These are phyloP conservation scores for Drosophila limbata DNA, from an alignment of 2,888 invertebrate species.

Conservation along the genomic window DNA sequence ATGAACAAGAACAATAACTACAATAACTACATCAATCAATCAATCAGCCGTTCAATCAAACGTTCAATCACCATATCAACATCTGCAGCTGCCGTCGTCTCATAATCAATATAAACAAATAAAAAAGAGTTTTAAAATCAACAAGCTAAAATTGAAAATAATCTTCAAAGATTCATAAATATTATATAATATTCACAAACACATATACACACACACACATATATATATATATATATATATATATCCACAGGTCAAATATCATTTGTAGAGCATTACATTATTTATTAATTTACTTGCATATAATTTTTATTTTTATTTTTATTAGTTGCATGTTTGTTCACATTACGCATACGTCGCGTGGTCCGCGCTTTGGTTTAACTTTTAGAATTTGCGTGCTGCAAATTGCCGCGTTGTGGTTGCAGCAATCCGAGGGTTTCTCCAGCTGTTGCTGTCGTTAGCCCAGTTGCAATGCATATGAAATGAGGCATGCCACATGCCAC, in stretches of 20 bases:
- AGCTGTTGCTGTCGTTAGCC: constrained; percentile 56
- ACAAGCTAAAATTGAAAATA: constrained; percentile 15
- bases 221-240: constrained; percentile 5
- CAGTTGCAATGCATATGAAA: constrained; percentile 60
- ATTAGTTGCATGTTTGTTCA: constrained; percentile 28
- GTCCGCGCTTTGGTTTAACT: constrained; percentile 32
- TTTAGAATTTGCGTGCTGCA: constrained; percentile 50
- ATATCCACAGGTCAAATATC: constrained; percentile 2
- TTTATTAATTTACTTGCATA: neutral
- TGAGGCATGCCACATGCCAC: constrained; percentile 34
- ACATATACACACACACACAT: constrained; percentile 15
- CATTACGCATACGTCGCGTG: constrained; percentile 59
- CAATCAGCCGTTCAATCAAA: constrained; percentile 36
- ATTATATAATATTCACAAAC: constrained; percentile 17
- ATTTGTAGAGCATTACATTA: constrained; percentile 3
- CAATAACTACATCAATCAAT: constrained; percentile 64
- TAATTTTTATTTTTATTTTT: neutral
- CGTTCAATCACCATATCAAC: constrained; percentile 43
- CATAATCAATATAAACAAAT: constrained; percentile 35
- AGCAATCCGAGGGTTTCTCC: constrained; percentile 7
- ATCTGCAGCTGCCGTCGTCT: constrained; percentile 62
- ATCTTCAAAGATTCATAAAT: constrained; percentile 4
- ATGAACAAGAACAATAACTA: constrained; percentile 40
- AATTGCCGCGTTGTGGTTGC: constrained; percentile 35
- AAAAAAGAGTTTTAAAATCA: constrained; percentile 8